These are phyloP conservation scores for Latheticus oryzae DNA, from an alignment of 2,888 invertebrate species.

Conservation along the genomic window DNA sequence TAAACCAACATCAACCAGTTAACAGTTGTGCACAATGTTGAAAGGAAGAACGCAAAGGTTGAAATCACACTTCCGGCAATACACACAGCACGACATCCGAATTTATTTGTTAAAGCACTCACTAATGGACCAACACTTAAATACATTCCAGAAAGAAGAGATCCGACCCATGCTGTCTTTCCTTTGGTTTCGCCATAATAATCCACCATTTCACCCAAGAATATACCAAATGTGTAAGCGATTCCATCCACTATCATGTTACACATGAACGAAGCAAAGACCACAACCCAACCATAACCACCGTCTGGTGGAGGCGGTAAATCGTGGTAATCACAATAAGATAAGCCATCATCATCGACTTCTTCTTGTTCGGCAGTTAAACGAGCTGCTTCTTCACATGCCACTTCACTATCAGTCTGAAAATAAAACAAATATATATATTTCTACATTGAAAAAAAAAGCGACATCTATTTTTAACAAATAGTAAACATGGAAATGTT, in stretches of 20 bases:
- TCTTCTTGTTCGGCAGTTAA: constrained; percentile 76
- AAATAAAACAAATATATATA: constrained; percentile 41
- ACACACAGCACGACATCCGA: constrained; percentile 93
- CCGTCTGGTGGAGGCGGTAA: constrained; percentile 90
- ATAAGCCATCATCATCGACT: constrained; percentile 71
- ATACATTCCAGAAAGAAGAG: constrained; percentile 95
- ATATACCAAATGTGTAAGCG: constrained; percentile 98
- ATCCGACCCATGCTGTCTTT: constrained; percentile 95
- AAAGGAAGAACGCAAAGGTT: constrained; percentile 84
- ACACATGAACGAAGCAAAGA: constrained; percentile 96
- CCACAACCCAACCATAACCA: constrained; percentile 95
- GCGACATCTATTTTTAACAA: too few relatives aligned
- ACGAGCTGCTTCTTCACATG: constrained; percentile 85
- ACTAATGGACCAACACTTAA: constrained; percentile 94
- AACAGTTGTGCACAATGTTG: constrained; percentile 88
- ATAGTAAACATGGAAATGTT: too few relatives aligned
- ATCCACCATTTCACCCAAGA: constrained; percentile 81
- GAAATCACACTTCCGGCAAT: constrained; percentile 91
- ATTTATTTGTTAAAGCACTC: constrained; percentile 95
- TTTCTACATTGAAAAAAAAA: background rate
- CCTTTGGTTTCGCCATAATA: constrained; percentile 89
- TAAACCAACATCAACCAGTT: constrained; percentile 92
- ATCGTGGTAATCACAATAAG: constrained; percentile 78
- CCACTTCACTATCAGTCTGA: constrained; percentile 88
- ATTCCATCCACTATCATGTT: constrained; percentile 99